phyloP scores from a whole-genome alignment of 2,113 vertebrate species.

The Onychorhynchus coronatus region DNA sequence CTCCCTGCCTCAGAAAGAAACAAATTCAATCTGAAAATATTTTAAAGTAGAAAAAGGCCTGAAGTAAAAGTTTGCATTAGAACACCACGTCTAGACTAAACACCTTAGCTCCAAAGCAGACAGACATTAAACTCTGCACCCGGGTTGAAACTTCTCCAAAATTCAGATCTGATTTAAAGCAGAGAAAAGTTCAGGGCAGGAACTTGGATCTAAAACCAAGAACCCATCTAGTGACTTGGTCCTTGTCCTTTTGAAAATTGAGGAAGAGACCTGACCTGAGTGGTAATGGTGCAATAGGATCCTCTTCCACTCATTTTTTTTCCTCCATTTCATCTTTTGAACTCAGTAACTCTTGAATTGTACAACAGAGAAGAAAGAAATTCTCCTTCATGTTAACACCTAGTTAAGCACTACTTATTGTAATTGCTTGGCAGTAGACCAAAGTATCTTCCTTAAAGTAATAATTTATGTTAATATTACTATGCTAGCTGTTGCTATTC shows the following conservation, averaged over 20 bases:
- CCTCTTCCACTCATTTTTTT: background rate
- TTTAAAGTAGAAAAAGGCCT: background rate
- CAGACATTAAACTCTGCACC: background rate
- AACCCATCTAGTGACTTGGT: background rate
- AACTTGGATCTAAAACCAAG: background rate
- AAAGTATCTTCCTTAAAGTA: background rate
- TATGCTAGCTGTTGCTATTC: background rate
- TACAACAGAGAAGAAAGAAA: background rate
- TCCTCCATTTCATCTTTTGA: background rate
- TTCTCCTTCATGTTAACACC: background rate
- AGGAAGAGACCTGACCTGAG: background rate
- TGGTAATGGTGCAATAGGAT: background rate
- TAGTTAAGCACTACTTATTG: conserved; percentile 10
- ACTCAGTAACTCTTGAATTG: background rate
- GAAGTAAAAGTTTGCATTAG: background rate
- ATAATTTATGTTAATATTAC: background rate
- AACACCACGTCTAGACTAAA: background rate
- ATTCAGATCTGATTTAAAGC: background rate
- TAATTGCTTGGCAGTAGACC: conserved; percentile 5
- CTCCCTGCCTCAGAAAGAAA: background rate
- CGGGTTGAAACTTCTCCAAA: background rate
- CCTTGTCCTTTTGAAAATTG: background rate
- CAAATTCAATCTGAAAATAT: background rate
- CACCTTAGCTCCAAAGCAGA: background rate
- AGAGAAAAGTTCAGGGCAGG: background rate